phyloP scores from a whole-genome alignment of 2,113 vertebrate genomes.

The Canis aureus region DNA sequence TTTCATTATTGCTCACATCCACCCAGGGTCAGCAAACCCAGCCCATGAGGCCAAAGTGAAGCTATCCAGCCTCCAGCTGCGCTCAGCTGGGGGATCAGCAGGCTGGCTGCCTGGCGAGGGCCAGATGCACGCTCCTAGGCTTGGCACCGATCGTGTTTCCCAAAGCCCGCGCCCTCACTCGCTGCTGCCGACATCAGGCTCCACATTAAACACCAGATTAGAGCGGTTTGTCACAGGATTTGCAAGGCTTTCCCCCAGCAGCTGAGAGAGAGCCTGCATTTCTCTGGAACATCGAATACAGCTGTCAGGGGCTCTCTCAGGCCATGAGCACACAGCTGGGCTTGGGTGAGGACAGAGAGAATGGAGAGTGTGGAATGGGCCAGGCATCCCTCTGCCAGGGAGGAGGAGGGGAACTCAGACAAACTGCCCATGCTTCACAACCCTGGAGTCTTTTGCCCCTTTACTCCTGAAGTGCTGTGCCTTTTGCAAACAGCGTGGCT shows the following conservation, averaged over 20 bases:
- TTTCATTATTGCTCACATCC: not conserved
- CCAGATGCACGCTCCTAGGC: accelerated
- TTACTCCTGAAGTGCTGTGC: not conserved
- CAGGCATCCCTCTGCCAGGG: not conserved
- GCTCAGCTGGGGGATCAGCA: not conserved
- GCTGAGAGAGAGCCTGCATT: not conserved
- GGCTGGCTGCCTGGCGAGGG: not conserved
- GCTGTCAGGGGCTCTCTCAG: not conserved
- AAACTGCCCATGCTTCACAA: accelerated
- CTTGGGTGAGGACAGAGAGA: not conserved
- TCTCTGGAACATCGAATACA: not conserved
- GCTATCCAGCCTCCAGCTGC: not conserved
- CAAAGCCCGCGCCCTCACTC: not conserved
- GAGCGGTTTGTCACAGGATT: not conserved
- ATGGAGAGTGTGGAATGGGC: not conserved
- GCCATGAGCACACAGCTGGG: not conserved
- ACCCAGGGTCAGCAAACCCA: not conserved
- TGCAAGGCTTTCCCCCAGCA: not conserved
- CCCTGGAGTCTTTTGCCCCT: not conserved
- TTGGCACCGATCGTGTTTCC: not conserved
- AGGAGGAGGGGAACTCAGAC: not conserved
- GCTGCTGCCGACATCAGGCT: not conserved
- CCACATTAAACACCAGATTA: not conserved
- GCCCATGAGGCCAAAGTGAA: not conserved
- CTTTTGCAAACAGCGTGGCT: too few relatives aligned